Base-by-base conservation (phyloP, 2,797 vertebrate species). In the Scarus forsteni region DNA sequence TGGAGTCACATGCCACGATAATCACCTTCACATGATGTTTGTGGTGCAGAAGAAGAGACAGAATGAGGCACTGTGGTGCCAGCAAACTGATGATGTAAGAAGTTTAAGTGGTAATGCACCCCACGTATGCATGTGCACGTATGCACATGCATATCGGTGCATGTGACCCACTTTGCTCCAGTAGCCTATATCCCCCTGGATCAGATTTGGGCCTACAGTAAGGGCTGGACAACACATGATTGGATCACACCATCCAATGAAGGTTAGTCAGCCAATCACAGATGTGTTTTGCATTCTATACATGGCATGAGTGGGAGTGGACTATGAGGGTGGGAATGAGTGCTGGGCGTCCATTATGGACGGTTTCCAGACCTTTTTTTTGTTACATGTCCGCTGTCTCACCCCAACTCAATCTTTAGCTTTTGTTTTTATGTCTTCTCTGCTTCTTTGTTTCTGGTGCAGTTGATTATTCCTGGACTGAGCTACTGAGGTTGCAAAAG, bases 231-330 rank as follows among this genome's bases (percentile, higher is more conserved):
- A 60, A 50, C 54, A 68, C 48, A 8, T 52, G 77, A 91, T 73
- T 79, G 77, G 83, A 88, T 94, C 89, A 92, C 80, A 83, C 89
- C 87, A 92, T 79, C 43, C 56, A 49, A 50, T 36, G 10, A 67
- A 62, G 60, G 19, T 59, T 60, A 59, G 60, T 14, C 61, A 81
- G 69, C 90, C 92, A 93, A 90, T 90, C 74, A 71, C 64, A 81
- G 67, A 18, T 19, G 16, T 16, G 49, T 13, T 19, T 16, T 72
- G 40, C 7, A 0, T 58, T 71, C 63, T 51, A 51, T 67, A 80
- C 68, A 85, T 77, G 75, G 74, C 49, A 71, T 36, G 43, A 56
- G 66, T 60, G 27, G 77, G 78, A 38, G 42, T 72, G 63, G 68
- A 48, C 7, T 11, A 16, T 44, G 55, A 39, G 50, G 46, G 63